phyloP scores from a whole-genome alignment of 2,797 vertebrate genomes.

The Sebastes oblongus region DNA sequence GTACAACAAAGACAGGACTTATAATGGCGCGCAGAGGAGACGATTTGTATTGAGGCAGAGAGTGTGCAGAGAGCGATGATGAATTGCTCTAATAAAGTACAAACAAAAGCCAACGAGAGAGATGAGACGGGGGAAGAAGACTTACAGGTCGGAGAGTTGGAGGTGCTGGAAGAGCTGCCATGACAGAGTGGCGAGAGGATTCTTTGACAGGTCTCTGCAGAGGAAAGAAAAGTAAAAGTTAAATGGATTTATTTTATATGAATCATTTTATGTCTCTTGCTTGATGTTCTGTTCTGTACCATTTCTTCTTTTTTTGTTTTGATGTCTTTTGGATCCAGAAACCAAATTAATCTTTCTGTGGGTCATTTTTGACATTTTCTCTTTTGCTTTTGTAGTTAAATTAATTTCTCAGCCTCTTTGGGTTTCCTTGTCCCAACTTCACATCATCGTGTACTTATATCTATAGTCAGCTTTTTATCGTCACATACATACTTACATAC shows the following conservation, averaged over 20 bases:
- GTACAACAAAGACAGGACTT: conserved; percentile 66
- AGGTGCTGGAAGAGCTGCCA: conserved; percentile 99
- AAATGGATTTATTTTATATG: conserved; percentile 4
- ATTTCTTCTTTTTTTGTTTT: not conserved
- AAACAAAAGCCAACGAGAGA: conserved; percentile 60
- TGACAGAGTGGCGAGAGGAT: conserved; percentile 93
- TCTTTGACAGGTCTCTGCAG: conserved; percentile 95
- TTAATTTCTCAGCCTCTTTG: not conserved
- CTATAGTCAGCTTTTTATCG: not conserved
- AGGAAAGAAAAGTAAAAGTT: conserved; percentile 41
- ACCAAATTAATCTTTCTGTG: conserved; percentile 6
- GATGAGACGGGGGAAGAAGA: conserved; percentile 64
- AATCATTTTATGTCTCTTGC: not conserved
- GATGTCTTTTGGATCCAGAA: conserved; percentile 21
- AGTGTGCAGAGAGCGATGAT: conserved; percentile 52
- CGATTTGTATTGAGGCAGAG: conserved; percentile 59
- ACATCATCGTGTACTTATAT: not conserved
- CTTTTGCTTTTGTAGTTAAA: conserved; percentile 7
- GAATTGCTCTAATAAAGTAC: conserved; percentile 66
- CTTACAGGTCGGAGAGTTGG: conserved; percentile 96
- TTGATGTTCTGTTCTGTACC: conserved; percentile 16
- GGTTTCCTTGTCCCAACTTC: not conserved
- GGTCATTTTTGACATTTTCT: not conserved
- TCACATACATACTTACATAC: not conserved
- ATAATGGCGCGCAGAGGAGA: conserved; percentile 42